phyloP scores from a whole-genome alignment of 2,113 vertebrate species.

The Lagopus leucura region DNA sequence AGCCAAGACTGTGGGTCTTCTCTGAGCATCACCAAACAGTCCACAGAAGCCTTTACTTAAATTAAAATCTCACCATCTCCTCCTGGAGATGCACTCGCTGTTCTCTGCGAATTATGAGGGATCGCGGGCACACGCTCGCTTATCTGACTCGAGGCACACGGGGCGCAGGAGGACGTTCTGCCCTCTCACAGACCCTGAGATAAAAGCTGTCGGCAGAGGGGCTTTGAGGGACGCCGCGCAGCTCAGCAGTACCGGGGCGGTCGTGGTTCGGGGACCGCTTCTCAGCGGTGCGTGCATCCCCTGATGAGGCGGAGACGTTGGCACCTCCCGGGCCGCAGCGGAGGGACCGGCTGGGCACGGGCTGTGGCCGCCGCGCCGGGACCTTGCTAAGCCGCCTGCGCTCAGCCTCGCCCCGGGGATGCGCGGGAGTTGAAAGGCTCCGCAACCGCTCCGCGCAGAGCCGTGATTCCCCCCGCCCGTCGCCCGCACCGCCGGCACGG shows the following conservation, averaged over 20 bases:
- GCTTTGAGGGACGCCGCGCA: accelerated
- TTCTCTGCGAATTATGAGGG: background rate
- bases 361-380: no score
- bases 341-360: no score
- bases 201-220: accelerated
- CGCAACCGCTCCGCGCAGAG: background rate
- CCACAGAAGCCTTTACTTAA: background rate
- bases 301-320: background rate
- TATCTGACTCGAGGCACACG: background rate
- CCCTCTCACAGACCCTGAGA: background rate
- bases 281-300: background rate
- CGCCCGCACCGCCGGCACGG: no score
- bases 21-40: background rate
- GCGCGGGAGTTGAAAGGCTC: background rate
- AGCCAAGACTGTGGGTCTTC: accelerated
- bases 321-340: no score
- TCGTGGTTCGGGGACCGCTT: background rate
- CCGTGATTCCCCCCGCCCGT: background rate
- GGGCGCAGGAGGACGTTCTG: no score
- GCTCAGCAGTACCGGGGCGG: background rate
- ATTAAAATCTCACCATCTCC: background rate
- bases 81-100: background rate
- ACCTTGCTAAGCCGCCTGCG: background rate
- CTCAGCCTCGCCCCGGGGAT: no score
- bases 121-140: background rate